Evolutionary conservation across 2,113 vertebrate species (phyloP).

Genomic region (Ammodytes marinus): DNA sequence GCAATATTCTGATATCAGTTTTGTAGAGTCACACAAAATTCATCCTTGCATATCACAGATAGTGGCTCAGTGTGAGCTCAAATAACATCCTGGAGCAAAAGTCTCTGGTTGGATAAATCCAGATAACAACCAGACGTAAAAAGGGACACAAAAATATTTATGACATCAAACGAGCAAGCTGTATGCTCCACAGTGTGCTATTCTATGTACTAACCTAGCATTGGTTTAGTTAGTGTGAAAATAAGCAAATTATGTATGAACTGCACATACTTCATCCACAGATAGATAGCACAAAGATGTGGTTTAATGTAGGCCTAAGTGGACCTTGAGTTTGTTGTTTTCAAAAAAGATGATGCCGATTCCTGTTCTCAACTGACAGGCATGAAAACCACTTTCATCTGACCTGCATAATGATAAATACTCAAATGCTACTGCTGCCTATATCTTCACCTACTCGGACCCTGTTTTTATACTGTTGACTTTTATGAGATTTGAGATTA

Average conservation of each 20-base stretch:
- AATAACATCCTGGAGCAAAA: conserved; percentile 15
- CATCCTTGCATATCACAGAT: conserved; percentile 7
- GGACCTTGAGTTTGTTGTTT: too few species aligned
- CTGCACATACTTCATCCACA: not conserved
- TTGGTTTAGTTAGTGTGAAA: not conserved
- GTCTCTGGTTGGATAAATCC: conserved; percentile 14
- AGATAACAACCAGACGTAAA: conserved; percentile 1
- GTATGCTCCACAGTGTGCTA: not conserved
- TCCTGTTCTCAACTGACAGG: not conserved
- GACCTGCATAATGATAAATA: not conserved
- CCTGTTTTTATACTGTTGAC: not conserved
- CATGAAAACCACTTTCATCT: not conserved
- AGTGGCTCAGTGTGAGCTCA: not conserved
- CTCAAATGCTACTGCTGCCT: not conserved
- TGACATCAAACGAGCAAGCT: not conserved
- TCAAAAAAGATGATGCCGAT: not conserved
- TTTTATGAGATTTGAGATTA: not conserved
- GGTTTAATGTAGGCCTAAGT: too few species aligned
- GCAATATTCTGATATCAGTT: conserved; percentile 13
- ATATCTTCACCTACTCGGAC: not conserved
- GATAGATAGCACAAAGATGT: too few species aligned
- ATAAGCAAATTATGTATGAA: not conserved
- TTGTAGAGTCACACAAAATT: not conserved
- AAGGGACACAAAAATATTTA: not conserved
- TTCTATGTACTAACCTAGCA: not conserved